Conservation (phyloP, 1,140 invertebrate species). For the Cyphomyrmex costatus region DNA sequence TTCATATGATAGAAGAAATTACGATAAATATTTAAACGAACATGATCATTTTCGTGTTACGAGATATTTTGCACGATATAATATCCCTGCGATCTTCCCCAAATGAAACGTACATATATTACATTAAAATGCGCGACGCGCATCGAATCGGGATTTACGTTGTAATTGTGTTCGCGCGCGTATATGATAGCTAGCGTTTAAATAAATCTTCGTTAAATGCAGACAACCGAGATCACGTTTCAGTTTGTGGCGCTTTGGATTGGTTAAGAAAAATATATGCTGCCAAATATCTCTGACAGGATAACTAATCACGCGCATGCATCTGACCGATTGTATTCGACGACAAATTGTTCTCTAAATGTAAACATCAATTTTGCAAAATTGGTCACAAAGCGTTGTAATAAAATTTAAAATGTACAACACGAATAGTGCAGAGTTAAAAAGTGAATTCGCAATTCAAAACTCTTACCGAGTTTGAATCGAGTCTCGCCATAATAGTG, state of each 20-base stretch:
- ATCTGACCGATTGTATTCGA: not conserved
- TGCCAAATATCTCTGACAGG: not conserved
- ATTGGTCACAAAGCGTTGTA: not conserved
- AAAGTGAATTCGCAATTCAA: not conserved
- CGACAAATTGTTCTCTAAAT: not conserved
- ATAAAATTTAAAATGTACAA: not conserved
- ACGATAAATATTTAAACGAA: slow-evolving; percentile 15
- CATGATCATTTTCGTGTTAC: not conserved
- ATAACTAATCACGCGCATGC: not conserved
- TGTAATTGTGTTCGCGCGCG: slow-evolving; percentile 38
- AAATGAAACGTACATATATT: slow-evolving; percentile 55
- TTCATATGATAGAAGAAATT: slow-evolving; percentile 8
- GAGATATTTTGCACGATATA: slow-evolving; percentile 3
- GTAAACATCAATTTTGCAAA: not conserved
- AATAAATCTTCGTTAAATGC: slow-evolving; percentile 58
- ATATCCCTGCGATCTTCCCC: not conserved
- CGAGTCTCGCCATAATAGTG: not conserved
- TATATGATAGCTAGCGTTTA: slow-evolving; percentile 6
- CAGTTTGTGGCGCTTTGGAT: not conserved
- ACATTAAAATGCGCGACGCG: slow-evolving; percentile 52
- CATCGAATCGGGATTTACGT: slow-evolving; percentile 53
- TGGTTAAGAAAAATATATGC: slow-evolving; percentile 6
- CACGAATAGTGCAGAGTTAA: not conserved
- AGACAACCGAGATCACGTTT: slow-evolving; percentile 24
- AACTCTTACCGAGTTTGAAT: not conserved